Conservation (phyloP, 2,888 invertebrate species). For the Linnaemya vulpina region DNA sequence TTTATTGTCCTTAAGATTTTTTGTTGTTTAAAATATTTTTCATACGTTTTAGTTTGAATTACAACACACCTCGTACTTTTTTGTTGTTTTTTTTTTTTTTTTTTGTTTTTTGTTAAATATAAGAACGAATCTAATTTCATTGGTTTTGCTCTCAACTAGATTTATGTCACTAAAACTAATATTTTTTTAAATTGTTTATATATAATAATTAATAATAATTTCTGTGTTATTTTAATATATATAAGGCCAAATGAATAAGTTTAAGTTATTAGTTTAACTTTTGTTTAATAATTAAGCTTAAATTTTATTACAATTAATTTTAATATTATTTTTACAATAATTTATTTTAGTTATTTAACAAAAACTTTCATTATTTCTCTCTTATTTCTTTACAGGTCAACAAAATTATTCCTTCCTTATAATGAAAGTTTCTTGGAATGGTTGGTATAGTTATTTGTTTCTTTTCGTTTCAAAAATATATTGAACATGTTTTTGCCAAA, state of each 20-base stretch:
- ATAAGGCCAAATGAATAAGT: slow-evolving; percentile 81
- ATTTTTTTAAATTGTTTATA: slow-evolving; percentile 64
- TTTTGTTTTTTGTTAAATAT: slow-evolving; percentile 63
- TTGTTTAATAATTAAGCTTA: slow-evolving; percentile 66
- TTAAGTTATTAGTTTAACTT: slow-evolving; percentile 72
- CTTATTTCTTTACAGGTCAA: slow-evolving; percentile 35
- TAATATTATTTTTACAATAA: slow-evolving; percentile 51
- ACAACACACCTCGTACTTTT: slow-evolving; percentile 72
- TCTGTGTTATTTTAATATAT: slow-evolving; percentile 74
- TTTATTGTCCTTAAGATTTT: slow-evolving; percentile 79
- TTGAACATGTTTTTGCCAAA: slow-evolving; percentile 43
- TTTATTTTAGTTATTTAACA: slow-evolving; percentile 49
- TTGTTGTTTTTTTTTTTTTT: no score
- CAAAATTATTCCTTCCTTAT: slow-evolving; percentile 23
- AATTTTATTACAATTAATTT: slow-evolving; percentile 47
- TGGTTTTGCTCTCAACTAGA: slow-evolving; percentile 54
- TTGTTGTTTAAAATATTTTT: slow-evolving; percentile 21
- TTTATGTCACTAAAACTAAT: slow-evolving; percentile 32
- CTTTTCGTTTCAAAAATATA: slow-evolving; percentile 28
- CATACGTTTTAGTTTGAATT: slow-evolving; percentile 59
- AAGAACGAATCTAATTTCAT: slow-evolving; percentile 56
- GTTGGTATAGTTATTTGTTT: slow-evolving; percentile 64
- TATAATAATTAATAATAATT: slow-evolving; percentile 51
- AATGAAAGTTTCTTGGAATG: slow-evolving; percentile 71
- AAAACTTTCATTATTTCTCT: slow-evolving; percentile 65